Base-by-base conservation (phyloP, 2,797 vertebrate genomes). In the Crypturellus tataupa region DNA sequence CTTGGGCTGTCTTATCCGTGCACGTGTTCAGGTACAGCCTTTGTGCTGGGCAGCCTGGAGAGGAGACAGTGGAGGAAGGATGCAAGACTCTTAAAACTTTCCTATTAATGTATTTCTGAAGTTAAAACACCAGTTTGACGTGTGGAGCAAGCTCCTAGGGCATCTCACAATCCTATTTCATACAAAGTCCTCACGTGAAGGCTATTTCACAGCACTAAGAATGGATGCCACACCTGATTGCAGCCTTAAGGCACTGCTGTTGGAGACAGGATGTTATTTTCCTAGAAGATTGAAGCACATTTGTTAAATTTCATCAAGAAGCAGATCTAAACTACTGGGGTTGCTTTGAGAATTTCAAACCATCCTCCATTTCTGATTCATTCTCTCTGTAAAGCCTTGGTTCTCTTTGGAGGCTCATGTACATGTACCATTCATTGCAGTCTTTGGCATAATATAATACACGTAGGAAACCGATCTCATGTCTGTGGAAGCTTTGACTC, bases 311-410 rank as follows among this genome's bases (percentile, higher is more conserved):
- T 76, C 70, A 62, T 91, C 19, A 71, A 59, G 31, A 37, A 42
- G 69, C 12, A 3, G 55, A 25, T 44, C 35, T 80, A 73, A 90
- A 79, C 15, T 27, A 35, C 39, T 81, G 79, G 16, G 37, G 33
- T 90, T 80, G 78, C 64, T 89, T 92, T 72, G n/a, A 90, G 55
- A 77, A 79, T 89, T 83, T 89, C 40, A 82, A 86, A 77, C 44
- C 37, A 67, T 42, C 31, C 29, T 88, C 33, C 4, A 25, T 79
- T 94, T 81, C 27, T 10, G 82, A 90, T 67, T 62, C 20, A 75
- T 64, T n/a, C 20, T 87, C 5, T 3, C 83, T 82, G 82, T 33
- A 69, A 94, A 87, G 21, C n/a, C 16, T 47, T 78, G 17, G 10
- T 64, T 93, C 19, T 91, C 25, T 85, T 77, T 73, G 80, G 85